Conservation (phyloP, 2,113 vertebrate species). For the Odocoileus virginianus region DNA sequence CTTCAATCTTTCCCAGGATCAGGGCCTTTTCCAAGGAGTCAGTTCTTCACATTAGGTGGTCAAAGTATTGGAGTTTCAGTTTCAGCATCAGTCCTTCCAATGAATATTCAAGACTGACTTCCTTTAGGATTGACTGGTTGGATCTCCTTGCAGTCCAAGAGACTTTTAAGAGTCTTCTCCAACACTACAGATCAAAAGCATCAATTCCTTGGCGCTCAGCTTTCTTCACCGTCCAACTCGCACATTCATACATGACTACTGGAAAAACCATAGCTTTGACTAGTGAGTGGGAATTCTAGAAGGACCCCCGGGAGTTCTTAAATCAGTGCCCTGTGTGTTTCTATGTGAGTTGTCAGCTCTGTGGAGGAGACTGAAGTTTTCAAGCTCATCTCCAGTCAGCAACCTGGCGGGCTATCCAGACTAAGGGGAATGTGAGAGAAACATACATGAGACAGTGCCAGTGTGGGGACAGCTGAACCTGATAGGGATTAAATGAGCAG, state of each 20-base stretch:
- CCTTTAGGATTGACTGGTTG: background rate
- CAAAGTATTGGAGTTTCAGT: background rate
- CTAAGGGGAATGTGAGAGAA: background rate
- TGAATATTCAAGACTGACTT: background rate
- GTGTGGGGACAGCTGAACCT: background rate
- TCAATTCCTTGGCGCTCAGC: rapidly evolving
- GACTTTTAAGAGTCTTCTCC: background rate
- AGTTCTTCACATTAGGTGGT: background rate
- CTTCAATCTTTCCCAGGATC: background rate
- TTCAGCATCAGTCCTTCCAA: background rate
- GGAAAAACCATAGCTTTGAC: background rate
- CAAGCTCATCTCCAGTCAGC: no score
- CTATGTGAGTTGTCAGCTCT: background rate
- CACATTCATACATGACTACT: background rate
- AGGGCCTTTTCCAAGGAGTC: background rate
- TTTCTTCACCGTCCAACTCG: background rate
- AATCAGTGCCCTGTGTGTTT: background rate
- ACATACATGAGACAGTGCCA: background rate
- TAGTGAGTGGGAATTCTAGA: background rate
- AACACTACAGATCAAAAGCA: background rate
- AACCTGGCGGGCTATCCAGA: background rate
- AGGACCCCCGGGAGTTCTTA: background rate
- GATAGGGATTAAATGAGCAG: background rate
- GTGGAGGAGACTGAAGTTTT: background rate
- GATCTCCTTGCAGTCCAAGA: background rate